Conservation (phyloP, 2,888 invertebrate species). For the Hedychridium roseum region DNA sequence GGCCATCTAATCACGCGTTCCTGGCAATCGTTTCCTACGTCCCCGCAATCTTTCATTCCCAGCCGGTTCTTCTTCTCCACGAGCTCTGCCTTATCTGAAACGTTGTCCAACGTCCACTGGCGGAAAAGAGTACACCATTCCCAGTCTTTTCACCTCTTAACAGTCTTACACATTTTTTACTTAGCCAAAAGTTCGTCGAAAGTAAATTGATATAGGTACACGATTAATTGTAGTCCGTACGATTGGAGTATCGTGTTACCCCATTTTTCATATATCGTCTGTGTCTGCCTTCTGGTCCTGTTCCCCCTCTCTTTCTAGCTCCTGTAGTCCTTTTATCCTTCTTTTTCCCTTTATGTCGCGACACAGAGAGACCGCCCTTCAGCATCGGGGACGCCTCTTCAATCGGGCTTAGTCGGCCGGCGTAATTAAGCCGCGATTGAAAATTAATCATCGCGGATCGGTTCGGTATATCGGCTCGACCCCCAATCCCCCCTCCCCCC, state of each 20-base stretch:
- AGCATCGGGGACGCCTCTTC: slow-evolving; percentile 30
- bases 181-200: no score
- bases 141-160: no score
- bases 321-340: slow-evolving; percentile 3
- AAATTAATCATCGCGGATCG: slow-evolving; percentile 56
- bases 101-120: no score
- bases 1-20: slow-evolving; percentile 60
- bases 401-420: slow-evolving; percentile 45
- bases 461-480: slow-evolving; percentile 31
- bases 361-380: slow-evolving; percentile 31
- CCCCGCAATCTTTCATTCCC: slow-evolving; percentile 16
- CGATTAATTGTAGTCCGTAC: no score
- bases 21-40: slow-evolving; percentile 54
- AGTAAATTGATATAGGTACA: no score
- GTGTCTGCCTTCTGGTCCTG: slow-evolving; percentile 1
- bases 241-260: no score
- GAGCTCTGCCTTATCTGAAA: no score
- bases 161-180: no score
- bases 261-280: slow-evolving; percentile 1
- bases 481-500: no score
- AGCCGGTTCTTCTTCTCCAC: slow-evolving; percentile 10
- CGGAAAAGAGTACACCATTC: no score
- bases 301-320: background rate
- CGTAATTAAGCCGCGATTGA: slow-evolving; percentile 57
- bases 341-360: slow-evolving; percentile 17